phyloP scores from a whole-genome alignment of 2,113 vertebrate genomes.

The Lophius piscatorius region DNA sequence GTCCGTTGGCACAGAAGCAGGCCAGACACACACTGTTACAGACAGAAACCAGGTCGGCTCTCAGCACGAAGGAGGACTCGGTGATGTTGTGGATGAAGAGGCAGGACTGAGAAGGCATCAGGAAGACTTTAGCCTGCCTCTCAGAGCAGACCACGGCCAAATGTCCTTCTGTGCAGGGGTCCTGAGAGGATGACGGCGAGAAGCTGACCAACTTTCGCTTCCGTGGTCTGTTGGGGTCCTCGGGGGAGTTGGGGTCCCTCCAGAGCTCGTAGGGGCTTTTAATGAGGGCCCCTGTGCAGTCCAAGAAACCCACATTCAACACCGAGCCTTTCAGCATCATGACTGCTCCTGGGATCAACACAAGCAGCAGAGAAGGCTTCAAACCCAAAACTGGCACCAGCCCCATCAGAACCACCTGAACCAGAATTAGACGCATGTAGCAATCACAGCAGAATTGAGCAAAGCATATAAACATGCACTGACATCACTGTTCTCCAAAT shows the following conservation, averaged over 20 bases:
- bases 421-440: too few species aligned
- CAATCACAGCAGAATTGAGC: too few species aligned
- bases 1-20: conserved; percentile 97
- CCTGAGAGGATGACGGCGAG: conserved; percentile 89
- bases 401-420: too few species aligned
- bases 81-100: conserved; percentile 98
- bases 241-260: conserved; percentile 86
- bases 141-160: conserved; percentile 95
- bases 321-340: conserved; percentile 93
- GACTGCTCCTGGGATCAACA: conserved; percentile 82
- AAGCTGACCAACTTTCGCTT: conserved; percentile 90
- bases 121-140: conserved; percentile 97
- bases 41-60: conserved; percentile 90
- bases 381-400: background rate
- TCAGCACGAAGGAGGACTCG: conserved; percentile 94
- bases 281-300: conserved; percentile 85
- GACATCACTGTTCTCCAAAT: too few species aligned
- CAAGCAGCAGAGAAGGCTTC: background rate
- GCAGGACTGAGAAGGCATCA: conserved; percentile 96
- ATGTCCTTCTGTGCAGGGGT: conserved; percentile 88
- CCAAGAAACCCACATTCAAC: conserved; percentile 89
- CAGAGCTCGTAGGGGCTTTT: conserved; percentile 92
- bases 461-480: too few species aligned
- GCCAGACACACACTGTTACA: conserved; percentile 93
- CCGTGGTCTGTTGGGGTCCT: conserved; percentile 87